Conservation (phyloP, 2,113 vertebrate species). For the Serilophus lunatus region DNA sequence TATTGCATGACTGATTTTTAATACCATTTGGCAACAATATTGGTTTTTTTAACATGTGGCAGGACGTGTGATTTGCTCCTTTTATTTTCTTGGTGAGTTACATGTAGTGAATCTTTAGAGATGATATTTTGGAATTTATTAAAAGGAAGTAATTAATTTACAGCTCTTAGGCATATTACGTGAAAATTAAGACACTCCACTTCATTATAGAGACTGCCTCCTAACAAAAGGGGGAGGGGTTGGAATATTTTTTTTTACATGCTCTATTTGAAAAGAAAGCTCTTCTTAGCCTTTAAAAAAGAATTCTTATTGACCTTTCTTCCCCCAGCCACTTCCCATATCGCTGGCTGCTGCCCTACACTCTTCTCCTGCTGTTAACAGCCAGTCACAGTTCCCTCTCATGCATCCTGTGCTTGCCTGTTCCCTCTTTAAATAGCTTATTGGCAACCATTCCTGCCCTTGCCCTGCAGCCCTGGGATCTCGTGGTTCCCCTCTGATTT, state of each 20-base stretch:
- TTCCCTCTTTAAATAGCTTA: neutral
- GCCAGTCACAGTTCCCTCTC: neutral
- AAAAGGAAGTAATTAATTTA: neutral
- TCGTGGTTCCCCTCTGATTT: neutral
- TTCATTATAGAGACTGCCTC: neutral
- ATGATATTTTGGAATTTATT: neutral
- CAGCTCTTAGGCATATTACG: neutral
- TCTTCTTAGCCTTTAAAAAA: neutral
- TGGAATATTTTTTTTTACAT: neutral
- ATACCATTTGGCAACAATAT: neutral
- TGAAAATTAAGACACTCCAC: neutral
- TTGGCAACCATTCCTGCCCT: rapidly evolving
- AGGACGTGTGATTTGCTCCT: rapidly evolving
- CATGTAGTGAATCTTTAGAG: neutral
- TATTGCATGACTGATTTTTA: neutral
- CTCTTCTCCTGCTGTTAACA: rapidly evolving
- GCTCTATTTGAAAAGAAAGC: neutral
- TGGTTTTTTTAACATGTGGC: neutral
- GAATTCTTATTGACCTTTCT: neutral
- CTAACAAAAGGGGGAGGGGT: rapidly evolving
- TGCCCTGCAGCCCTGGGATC: neutral
- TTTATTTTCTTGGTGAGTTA: neutral
- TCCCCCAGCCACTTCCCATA: neutral
- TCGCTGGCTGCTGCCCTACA: neutral
- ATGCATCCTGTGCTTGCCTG: neutral